A percentile compares a stretch with the other conserved stretches of the same genome.
phyloP scores from a whole-genome alignment of 92 coral and sea anemone species.

The Parazoanthus darwini region DNA sequence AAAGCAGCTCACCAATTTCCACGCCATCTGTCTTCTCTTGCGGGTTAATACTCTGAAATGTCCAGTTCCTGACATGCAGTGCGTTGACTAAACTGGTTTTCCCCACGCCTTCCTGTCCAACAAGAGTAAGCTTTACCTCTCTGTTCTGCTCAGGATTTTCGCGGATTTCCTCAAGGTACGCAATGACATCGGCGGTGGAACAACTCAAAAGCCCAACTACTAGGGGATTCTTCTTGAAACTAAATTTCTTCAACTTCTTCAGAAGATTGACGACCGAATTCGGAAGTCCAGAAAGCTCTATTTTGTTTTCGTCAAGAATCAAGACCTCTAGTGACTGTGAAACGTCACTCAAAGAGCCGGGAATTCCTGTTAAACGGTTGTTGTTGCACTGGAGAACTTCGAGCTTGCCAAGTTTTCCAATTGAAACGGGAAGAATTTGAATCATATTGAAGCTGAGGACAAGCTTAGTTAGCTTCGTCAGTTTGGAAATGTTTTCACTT shows the following conservation, averaged over 20 bases:
- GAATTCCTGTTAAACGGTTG: background rate
- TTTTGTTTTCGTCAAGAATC: slow-evolving; percentile 4
- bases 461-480: slow-evolving; percentile 3
- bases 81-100: slow-evolving; percentile 4
- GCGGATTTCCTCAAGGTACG: slow-evolving; percentile 15
- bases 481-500: slow-evolving; percentile 2
- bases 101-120: slow-evolving; percentile 18
- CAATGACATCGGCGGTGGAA: slow-evolving; percentile 2
- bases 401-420: background rate
- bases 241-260: slow-evolving; percentile 19
- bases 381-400: slow-evolving; percentile 8
- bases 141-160: slow-evolving; percentile 7
- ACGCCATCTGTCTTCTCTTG: slow-evolving; percentile 21
- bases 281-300: slow-evolving; percentile 1
- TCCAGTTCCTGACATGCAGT: slow-evolving; percentile 1
- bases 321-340: slow-evolving; percentile 11
- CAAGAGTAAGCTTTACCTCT: slow-evolving; percentile 6
- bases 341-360: background rate
- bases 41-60: background rate
- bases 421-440: slow-evolving; percentile 1
- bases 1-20: slow-evolving; percentile 5
- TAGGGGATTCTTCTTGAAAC: background rate
- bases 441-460: slow-evolving; percentile 13
- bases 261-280: slow-evolving; percentile 14
- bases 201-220: background rate